Evolutionary conservation across 2,797 vertebrate species (phyloP).

Genomic region (Pogonophryne albipinna): DNA sequence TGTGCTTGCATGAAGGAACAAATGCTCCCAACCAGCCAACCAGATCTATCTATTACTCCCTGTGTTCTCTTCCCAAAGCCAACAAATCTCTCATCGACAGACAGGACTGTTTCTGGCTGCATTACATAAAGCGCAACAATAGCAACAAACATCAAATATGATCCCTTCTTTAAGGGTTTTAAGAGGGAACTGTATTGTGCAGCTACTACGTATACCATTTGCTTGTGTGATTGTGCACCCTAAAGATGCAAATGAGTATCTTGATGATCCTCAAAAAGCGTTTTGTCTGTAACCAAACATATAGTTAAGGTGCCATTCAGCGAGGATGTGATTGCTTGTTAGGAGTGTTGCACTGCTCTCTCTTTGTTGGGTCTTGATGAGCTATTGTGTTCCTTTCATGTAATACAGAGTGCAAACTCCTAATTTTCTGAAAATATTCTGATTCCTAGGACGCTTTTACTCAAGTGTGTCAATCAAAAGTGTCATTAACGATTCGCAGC

Average conservation of each 20-base stretch:
- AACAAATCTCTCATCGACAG: constrained; percentile 32
- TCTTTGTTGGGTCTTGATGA: constrained; percentile 36
- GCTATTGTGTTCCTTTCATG: constrained; percentile 42
- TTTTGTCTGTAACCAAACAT: constrained; percentile 34
- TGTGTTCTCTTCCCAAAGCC: constrained; percentile 11
- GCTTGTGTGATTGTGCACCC: constrained; percentile 4
- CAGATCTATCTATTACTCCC: constrained; percentile 42
- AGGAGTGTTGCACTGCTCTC: not conserved
- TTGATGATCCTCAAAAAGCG: constrained; percentile 9
- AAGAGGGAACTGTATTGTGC: not conserved
- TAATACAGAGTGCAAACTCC: constrained; percentile 8
- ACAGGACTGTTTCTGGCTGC: constrained; percentile 26
- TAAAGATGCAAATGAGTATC: constrained; percentile 44
- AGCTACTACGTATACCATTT: constrained; percentile 14
- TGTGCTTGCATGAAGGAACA: constrained; percentile 65
- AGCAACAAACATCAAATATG: constrained; percentile 12
- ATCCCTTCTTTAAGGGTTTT: constrained; percentile 9
- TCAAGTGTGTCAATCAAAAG: constrained; percentile 25
- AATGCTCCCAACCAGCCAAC: constrained; percentile 54
- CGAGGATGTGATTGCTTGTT: constrained; percentile 38
- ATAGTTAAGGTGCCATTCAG: constrained; percentile 39
- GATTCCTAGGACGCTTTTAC: constrained; percentile 5
- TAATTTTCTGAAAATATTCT: constrained; percentile 5
- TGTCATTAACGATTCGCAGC: not conserved
- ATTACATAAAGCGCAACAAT: constrained; percentile 11